Evolutionary conservation across 2,113 vertebrate species (phyloP), one percentile per base, ranked within the genome.

Genomic region (Odobenus rosmarus): DNA sequence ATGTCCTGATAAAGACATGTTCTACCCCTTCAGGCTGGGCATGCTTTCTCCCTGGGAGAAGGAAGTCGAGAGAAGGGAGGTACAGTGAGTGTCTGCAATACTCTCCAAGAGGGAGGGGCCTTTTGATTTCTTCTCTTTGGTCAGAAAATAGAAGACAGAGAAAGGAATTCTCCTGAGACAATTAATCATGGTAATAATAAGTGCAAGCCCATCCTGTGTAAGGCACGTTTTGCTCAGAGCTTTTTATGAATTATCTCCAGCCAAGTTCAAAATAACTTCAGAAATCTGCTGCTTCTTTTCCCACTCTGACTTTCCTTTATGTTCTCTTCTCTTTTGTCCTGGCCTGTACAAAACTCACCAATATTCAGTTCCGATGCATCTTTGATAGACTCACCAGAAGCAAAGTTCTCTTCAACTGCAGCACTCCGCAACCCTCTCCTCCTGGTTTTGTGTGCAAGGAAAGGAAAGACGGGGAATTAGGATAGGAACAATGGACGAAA

Each of bases 71-170:
- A 10, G n/a, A 13, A 61, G 18, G 33, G 39, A 42, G 33, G 24
- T 55, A 13, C 46, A 53, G 5, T 23, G 57, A 23, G 28, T 49
- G 11, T 31, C 49, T 95, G 18, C 86, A 23, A 42, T 23, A 16
- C 8, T 71, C 16, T 36, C 6, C 21, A 36, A 69, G 31, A 16
- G 7, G 14, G 42, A 49, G 46, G 7, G 1, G 0, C 2, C 2
- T 64, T 55, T 88, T 31, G 5, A 5, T 51, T 87, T 55, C 19
- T 51, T 82, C n/a, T 24, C 39, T 94, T 90, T 77, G 92, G 12
- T 39, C 8, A 79, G 28, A 67, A 92, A 59, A 53, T 53, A 26
- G 9, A 61, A 24, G 9, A 76, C 26, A 81, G 46, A 81, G n/a
- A 87, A 36, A 96, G 42, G 5, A 11, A 81, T 51, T 74, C 49